Conservation (phyloP, 2,797 vertebrate species). For the Hydrocynus forskahlii region DNA sequence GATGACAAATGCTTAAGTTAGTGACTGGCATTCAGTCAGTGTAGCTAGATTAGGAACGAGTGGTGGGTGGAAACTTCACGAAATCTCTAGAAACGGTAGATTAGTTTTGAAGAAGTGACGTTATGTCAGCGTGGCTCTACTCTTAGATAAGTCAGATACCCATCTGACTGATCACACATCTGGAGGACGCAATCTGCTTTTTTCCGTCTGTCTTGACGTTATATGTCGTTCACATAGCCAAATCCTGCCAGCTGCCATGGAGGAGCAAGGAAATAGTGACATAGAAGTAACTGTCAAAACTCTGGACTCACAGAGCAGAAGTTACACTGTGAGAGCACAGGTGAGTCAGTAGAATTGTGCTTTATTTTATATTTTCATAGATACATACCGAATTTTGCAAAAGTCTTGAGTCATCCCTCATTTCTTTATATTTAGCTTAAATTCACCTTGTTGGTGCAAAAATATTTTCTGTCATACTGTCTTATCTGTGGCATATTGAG, state of each 20-base stretch:
- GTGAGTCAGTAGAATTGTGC: conserved; percentile 66
- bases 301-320: conserved; percentile 91
- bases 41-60: neutral
- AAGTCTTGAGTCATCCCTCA: too few species aligned
- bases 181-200: neutral
- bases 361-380: too few species aligned
- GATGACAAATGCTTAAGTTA: neutral
- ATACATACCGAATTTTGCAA: too few species aligned
- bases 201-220: neutral
- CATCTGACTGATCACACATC: neutral
- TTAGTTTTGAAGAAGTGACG: too few species aligned
- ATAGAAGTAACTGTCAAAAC: conserved; percentile 94
- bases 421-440: too few species aligned
- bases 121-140: neutral
- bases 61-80: conserved; percentile 4
- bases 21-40: neutral
- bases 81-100: neutral
- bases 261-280: conserved; percentile 75
- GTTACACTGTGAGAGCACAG: conserved; percentile 86
- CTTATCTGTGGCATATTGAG: too few species aligned
- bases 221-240: neutral
- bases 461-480: too few species aligned
- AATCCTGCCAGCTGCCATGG: conserved; percentile 70
- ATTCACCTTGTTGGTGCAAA: too few species aligned
- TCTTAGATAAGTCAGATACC: neutral